These are phyloP conservation scores for Fabriciana adippe DNA, from an alignment of 2,888 invertebrate species.

Conservation along the genomic window DNA sequence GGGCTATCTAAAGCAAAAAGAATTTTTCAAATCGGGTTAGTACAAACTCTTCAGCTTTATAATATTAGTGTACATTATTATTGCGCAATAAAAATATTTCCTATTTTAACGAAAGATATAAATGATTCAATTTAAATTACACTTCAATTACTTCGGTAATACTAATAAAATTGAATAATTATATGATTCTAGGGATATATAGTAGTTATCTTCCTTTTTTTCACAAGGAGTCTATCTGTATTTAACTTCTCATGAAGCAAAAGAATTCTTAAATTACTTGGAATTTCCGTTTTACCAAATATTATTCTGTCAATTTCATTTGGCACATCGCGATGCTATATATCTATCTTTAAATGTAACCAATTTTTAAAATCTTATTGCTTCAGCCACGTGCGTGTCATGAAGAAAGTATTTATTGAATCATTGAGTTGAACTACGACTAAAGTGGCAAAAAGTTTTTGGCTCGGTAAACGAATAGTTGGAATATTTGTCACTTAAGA, in stretches of 20 bases:
- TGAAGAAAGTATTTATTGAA: slow-evolving; percentile 68
- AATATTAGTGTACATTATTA: too few species aligned
- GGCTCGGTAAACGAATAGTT: slow-evolving; percentile 70
- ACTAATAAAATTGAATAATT: too few species aligned
- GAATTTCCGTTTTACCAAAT: slow-evolving; percentile 25
- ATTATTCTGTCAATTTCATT: slow-evolving; percentile 18
- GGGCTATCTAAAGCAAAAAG: too few species aligned
- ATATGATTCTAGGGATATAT: too few species aligned
- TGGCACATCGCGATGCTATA: slow-evolving; percentile 22
- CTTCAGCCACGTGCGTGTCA: slow-evolving; percentile 51
- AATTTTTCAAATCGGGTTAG: too few species aligned
- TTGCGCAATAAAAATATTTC: neutral
- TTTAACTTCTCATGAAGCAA: neutral
- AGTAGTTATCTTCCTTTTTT: too few species aligned
- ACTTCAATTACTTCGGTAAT: too few species aligned
- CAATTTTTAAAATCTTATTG: slow-evolving; percentile 39
- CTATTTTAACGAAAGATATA: neutral
- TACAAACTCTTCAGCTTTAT: too few species aligned
- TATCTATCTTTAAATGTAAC: slow-evolving; percentile 17
- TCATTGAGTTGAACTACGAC: slow-evolving; percentile 59
- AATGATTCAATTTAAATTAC: neutral
- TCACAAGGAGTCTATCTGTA: too few species aligned
- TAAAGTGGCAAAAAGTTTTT: slow-evolving; percentile 54
- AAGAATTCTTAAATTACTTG: slow-evolving; percentile 7
- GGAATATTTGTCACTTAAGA: slow-evolving; percentile 60